phyloP scores from a whole-genome alignment of 2,113 vertebrate species.

The Elaphurus davidianus region DNA sequence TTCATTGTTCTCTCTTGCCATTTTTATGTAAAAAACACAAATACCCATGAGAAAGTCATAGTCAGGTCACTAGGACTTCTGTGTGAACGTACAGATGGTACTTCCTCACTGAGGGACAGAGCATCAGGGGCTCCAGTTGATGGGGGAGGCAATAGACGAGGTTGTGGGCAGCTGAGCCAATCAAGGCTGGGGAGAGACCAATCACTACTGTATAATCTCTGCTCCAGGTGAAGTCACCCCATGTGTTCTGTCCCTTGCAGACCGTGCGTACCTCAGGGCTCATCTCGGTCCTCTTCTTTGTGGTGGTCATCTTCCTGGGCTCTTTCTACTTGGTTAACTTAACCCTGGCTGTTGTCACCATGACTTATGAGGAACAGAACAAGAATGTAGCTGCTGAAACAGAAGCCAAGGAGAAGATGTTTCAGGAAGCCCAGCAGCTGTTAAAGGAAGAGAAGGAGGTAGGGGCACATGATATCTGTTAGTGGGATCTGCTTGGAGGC shows the following conservation, averaged over 20 bases:
- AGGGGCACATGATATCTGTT: neutral
- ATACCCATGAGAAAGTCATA: neutral
- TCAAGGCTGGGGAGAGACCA: neutral
- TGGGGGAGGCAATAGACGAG: neutral
- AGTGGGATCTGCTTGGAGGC: neutral
- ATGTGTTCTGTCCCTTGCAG: slow-evolving; percentile 8
- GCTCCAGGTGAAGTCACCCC: neutral
- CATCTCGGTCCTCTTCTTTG: slow-evolving; percentile 63
- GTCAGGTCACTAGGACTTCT: neutral
- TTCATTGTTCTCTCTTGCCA: neutral
- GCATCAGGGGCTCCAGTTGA: neutral
- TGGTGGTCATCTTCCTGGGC: slow-evolving; percentile 73
- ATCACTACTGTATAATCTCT: neutral
- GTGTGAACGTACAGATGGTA: neutral
- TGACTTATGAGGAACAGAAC: slow-evolving; percentile 75
- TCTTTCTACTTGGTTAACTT: slow-evolving; percentile 74
- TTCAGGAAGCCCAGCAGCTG: slow-evolving; percentile 68
- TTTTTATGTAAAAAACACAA: neutral
- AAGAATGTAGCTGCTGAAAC: slow-evolving; percentile 69
- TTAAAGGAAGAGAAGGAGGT: slow-evolving; percentile 70
- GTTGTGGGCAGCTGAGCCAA: neutral
- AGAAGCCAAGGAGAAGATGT: slow-evolving; percentile 74
- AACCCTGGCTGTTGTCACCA: slow-evolving; percentile 73
- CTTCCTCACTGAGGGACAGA: neutral
- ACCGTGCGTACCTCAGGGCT: slow-evolving; percentile 42